Base-by-base conservation (phyloP, 2,797 vertebrate genomes). In the Zalophus californianus region DNA sequence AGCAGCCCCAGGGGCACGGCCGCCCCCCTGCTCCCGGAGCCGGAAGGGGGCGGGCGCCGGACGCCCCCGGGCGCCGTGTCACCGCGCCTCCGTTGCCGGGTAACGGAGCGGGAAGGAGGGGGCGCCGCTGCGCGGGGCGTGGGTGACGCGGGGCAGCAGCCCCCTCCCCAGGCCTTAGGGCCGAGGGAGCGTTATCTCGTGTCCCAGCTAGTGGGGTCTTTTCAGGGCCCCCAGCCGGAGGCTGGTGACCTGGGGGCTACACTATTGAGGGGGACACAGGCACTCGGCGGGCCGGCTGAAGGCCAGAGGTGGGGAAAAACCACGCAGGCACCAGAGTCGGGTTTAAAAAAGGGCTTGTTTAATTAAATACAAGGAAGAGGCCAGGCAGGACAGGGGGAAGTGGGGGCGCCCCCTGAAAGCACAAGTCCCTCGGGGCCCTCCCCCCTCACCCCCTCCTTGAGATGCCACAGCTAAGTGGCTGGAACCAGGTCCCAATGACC, bases 281-380 rank as follows among this genome's bases (percentile, higher is more conserved):
- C 11, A 9, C 54, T 32, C 50, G 9, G 68, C 15, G 25, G 75
- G 25, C 27, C 41, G 3, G 27, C 29, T 15, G n/a, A 27, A 11
- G 32, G 8, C 48, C 25, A 0, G 13, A 2, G 16, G 16, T 1
- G 6, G 25, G 14, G 12, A 95, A 86, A 85, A 85, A 96, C n/a
- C 72, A 97, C 60, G 80, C 68, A 18, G 54, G 90, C 89, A 29
- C 75, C 0, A 12, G 25, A 62, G 50, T 32, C 9, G 44, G 82
- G 90, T 93, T 97, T 97, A 78, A 77, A 98, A 98, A 98, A 97
- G 90, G 91, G 72, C 52, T 83, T 77, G 32, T 96, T 95, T 95
- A 90, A 91, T 98, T 98, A 98, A 98, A 98, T 98, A 98, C 93
- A 93, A 92, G 93, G 96, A 66, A 38, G 66, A 85, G 80, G 88